Conservation (phyloP, 2,113 vertebrate genomes). For the Pycnonotus jocosus region DNA sequence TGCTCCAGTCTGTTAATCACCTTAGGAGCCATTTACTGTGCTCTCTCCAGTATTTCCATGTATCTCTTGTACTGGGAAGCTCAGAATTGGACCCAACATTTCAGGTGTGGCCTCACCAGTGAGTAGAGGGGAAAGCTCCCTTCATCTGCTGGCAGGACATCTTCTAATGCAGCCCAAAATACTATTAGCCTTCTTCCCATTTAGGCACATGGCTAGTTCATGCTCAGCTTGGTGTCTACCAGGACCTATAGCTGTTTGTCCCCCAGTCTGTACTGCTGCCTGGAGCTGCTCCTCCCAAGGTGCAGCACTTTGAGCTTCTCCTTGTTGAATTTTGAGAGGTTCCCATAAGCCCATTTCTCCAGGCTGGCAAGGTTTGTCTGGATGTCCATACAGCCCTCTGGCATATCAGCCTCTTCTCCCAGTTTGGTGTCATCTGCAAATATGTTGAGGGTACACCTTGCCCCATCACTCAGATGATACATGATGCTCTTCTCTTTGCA, state of each 20-base stretch:
- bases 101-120: not conserved
- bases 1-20: not conserved
- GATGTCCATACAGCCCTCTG: not conserved
- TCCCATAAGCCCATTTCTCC: not conserved
- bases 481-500: not conserved
- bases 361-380: not conserved
- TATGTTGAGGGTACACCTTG: not conserved
- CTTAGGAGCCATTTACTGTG: not conserved
- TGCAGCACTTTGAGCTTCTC: not conserved
- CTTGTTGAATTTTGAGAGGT: not conserved
- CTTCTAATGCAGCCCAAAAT: not conserved
- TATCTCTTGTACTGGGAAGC: not conserved
- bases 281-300: not conserved
- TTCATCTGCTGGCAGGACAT: not conserved
- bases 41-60: not conserved
- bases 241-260: not conserved
- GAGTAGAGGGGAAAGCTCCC: not conserved
- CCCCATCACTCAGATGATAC: not conserved
- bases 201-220: not conserved
- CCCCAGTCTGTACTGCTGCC: not conserved
- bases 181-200: not conserved
- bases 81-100: not conserved
- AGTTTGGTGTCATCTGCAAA: not conserved
- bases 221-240: not conserved
- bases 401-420: not conserved